phyloP scores from a whole-genome alignment of 2,888 invertebrate species.

The Lasius platythorax region DNA sequence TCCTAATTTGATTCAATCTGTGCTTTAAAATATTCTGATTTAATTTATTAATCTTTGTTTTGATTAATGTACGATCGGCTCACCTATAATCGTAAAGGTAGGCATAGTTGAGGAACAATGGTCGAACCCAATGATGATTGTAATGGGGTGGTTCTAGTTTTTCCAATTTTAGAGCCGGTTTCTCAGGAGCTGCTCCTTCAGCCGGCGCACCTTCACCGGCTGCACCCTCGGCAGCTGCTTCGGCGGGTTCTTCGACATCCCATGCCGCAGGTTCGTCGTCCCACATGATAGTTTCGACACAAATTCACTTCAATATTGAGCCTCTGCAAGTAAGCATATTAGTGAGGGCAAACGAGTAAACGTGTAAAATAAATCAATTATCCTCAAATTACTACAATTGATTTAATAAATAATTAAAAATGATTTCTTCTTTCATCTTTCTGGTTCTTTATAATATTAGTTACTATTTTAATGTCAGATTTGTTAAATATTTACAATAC shows the following conservation, averaged over 20 bases:
- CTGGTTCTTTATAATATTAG: not conserved
- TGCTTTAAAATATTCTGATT: not conserved
- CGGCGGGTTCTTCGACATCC: slow-evolving; percentile 80
- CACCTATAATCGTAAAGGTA: slow-evolving; percentile 93
- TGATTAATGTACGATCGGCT: slow-evolving; percentile 18
- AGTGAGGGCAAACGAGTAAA: not conserved
- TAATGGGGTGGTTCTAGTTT: slow-evolving; percentile 90
- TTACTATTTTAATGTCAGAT: not conserved
- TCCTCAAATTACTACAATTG: not conserved
- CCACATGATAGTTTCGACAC: slow-evolving; percentile 73
- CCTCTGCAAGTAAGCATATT: not conserved
- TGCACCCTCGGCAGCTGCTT: slow-evolving; percentile 78
- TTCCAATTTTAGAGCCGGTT: slow-evolving; percentile 81
- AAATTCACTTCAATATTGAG: slow-evolving; percentile 27
- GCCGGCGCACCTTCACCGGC: slow-evolving; percentile 86
- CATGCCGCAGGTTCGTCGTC: slow-evolving; percentile 82
- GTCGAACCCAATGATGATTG: slow-evolving; percentile 95
- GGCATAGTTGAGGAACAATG: slow-evolving; percentile 93
- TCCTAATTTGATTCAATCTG: not conserved
- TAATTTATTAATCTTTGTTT: not conserved
- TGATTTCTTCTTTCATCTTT: not conserved
- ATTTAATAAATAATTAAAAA: not conserved
- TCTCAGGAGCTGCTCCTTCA: slow-evolving; percentile 85
- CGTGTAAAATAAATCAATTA: not conserved
- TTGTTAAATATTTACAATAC: not conserved